Conservation (phyloP, 1,140 invertebrate genomes). For the Anastrepha obliqua region DNA sequence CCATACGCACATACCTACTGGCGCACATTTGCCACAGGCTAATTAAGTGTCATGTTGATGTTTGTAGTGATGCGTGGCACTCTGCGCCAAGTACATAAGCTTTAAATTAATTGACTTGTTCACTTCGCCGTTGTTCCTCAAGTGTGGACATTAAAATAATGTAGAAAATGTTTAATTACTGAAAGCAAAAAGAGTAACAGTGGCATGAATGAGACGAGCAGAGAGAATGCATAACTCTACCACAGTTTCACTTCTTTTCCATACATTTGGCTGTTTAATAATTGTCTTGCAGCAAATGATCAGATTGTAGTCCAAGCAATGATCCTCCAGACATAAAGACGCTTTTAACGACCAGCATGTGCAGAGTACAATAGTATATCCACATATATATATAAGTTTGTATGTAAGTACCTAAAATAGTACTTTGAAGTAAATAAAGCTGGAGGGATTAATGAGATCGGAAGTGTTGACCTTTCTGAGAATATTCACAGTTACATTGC, state of each 20-base stretch:
- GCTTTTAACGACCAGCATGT: not conserved
- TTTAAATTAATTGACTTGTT: constrained; percentile 51
- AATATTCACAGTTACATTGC: not conserved
- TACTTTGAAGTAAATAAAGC: not conserved
- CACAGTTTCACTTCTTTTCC: not conserved
- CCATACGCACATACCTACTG: not conserved
- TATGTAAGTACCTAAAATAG: not conserved
- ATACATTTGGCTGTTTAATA: not conserved
- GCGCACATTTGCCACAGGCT: not conserved
- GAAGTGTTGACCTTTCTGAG: not conserved
- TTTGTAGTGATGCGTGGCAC: constrained; percentile 39
- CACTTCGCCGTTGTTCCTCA: not conserved
- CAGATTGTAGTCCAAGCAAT: not conserved
- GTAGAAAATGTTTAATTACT: not conserved
- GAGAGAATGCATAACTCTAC: not conserved
- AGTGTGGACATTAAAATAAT: not conserved
- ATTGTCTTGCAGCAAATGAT: not conserved
- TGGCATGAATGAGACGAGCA: constrained; percentile 19
- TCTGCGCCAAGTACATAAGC: constrained; percentile 30
- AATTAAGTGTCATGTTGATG: constrained; percentile 37
- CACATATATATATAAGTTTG: not conserved
- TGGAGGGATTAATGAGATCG: not conserved
- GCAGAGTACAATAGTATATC: not conserved
- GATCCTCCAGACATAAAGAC: constrained; percentile 19
- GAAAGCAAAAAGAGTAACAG: not conserved